Evolutionary conservation across 2,888 invertebrate genomes (phyloP).

Genomic region (Euproctis similis): DNA sequence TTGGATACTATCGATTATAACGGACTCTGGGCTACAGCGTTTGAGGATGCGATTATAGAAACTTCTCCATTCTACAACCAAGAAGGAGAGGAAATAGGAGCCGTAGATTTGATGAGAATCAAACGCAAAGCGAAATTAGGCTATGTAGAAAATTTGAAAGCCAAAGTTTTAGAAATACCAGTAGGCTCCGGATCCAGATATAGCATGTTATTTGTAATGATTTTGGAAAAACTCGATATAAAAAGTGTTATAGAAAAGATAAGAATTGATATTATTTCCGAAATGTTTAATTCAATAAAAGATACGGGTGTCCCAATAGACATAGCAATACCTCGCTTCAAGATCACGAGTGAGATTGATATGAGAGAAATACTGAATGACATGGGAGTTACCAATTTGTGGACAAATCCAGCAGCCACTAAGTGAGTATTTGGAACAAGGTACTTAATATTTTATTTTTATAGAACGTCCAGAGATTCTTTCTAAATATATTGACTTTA

Average conservation of each 20-base stretch:
- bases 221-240: conserved; percentile 1
- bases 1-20: conserved; percentile 12
- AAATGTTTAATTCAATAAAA: conserved; percentile 6
- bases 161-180: conserved; percentile 11
- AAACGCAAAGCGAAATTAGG: conserved; percentile 9
- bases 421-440: conserved; percentile 7
- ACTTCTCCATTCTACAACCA: conserved; percentile 9
- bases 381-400: conserved; percentile 9
- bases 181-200: conserved; percentile 8
- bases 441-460: no score
- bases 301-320: conserved; percentile 6
- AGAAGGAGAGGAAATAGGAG: conserved; percentile 8
- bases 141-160: conserved; percentile 7
- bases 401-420: conserved; percentile 12
- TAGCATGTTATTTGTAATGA: conserved; percentile 5
- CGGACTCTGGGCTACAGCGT: conserved; percentile 5
- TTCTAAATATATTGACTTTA: no score
- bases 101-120: conserved; percentile 15
- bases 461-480: no score
- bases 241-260: background rate
- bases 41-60: conserved; percentile 9
- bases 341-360: conserved; percentile 7
- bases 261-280: background rate
- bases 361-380: conserved; percentile 6
- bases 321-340: conserved; percentile 12